Conservation (phyloP, 1,140 invertebrate genomes). For the Meloidogyne hapla region DNA sequence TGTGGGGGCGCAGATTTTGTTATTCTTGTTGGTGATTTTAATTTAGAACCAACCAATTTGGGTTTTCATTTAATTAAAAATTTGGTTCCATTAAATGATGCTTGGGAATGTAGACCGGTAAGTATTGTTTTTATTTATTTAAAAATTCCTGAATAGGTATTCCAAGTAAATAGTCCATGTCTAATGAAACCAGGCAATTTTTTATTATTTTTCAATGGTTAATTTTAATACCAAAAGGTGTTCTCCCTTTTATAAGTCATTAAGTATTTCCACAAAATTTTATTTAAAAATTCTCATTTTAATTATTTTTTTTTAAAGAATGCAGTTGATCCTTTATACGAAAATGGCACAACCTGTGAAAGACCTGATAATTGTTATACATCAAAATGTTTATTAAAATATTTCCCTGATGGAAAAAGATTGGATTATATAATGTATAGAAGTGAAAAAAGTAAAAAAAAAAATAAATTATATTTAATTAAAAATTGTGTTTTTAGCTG, state of each 20-base stretch:
- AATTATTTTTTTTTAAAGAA: background rate
- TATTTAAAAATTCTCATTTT: background rate
- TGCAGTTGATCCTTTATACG: constrained; percentile 30
- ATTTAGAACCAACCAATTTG: constrained; percentile 81
- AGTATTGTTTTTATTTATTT: constrained; percentile 3
- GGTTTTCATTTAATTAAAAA: constrained; percentile 72
- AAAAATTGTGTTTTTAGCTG: constrained; percentile 34
- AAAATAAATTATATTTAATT: constrained; percentile 54
- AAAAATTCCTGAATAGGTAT: no score
- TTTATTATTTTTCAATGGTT: no score
- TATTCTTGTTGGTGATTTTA: constrained; percentile 87
- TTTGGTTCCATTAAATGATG: constrained; percentile 68
- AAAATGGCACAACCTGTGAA: constrained; percentile 74
- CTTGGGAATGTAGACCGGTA: constrained; percentile 62
- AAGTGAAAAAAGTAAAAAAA: constrained; percentile 60
- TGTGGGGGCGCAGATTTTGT: constrained; percentile 74
- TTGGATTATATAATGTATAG: constrained; percentile 85
- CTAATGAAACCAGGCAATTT: no score
- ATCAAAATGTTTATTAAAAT: constrained; percentile 66
- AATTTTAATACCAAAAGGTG: no score
- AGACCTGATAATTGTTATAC: constrained; percentile 81
- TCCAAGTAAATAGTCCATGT: no score
- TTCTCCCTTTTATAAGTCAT: no score
- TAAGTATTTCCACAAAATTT: background rate
- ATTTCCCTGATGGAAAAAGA: constrained; percentile 76